Percentiles rank a stretch among this genome's conserved stretches.
phyloP scores from a whole-genome alignment of 2,888 invertebrate species.

The Amorpha juglandis region DNA sequence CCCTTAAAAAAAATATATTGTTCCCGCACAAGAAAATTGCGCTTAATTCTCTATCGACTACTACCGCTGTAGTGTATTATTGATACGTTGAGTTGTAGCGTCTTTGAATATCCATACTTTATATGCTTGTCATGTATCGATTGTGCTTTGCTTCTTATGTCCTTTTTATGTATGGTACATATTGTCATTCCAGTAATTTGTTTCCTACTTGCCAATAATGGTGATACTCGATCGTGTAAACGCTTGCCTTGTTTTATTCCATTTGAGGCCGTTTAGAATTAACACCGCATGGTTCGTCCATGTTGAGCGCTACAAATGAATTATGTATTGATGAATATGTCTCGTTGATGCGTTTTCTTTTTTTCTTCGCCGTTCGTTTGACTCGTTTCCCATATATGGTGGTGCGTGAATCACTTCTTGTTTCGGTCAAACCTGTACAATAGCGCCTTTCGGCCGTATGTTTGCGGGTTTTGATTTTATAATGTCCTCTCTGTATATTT shows the following conservation, averaged over 20 bases:
- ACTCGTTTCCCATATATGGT: conserved; percentile 61
- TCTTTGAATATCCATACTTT: conserved; percentile 3
- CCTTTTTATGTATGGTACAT: conserved; percentile 21
- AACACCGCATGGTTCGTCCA: conserved; percentile 56
- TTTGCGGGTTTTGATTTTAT: conserved; percentile 3
- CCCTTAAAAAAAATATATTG: conserved; percentile 42
- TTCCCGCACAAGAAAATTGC: conserved; percentile 45
- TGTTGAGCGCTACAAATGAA: conserved; percentile 61
- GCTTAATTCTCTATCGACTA: too few relatives aligned
- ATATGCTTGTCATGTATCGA: conserved; percentile 47
- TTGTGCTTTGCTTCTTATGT: conserved; percentile 36
- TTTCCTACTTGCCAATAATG: conserved; percentile 66
- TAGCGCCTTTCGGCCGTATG: conserved; percentile 7
- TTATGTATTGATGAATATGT: conserved; percentile 57
- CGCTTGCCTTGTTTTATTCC: conserved; percentile 57
- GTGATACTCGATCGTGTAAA: conserved; percentile 52
- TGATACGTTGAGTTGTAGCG: not conserved
- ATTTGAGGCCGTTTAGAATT: conserved; percentile 55
- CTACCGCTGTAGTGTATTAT: not conserved
- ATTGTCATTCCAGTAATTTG: conserved; percentile 38
- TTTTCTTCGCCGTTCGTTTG: conserved; percentile 51
- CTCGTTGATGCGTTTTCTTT: conserved; percentile 54
- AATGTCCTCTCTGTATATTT: not conserved
- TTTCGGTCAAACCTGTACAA: conserved; percentile 47
- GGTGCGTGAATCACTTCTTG: conserved; percentile 60